These are phyloP conservation scores for Colossoma macropomum DNA, from an alignment of 2,113 vertebrate species.

Conservation along the genomic window DNA sequence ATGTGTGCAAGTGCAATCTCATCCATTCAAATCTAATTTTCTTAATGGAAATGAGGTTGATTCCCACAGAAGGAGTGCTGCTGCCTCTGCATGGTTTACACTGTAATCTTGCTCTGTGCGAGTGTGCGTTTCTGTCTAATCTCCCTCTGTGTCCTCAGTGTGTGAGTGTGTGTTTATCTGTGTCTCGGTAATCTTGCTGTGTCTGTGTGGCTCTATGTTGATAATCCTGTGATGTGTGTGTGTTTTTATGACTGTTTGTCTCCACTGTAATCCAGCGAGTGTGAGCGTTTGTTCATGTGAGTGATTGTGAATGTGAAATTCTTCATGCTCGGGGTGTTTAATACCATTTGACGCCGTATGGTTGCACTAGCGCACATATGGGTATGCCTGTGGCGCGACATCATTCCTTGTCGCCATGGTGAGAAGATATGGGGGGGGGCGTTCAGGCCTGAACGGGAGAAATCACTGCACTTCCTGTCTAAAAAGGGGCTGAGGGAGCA, in stretches of 20 bases:
- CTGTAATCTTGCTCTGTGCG: constrained; percentile 34
- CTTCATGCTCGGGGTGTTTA: not conserved
- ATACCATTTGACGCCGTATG: constrained; percentile 35
- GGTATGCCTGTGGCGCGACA: constrained; percentile 28
- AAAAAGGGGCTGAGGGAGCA: not conserved
- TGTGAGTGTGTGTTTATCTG: constrained; percentile 1
- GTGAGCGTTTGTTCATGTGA: constrained; percentile 45
- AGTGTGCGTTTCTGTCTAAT: constrained; percentile 49
- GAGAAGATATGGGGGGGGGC: constrained; percentile 19
- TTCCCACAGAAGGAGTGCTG: constrained; percentile 7
- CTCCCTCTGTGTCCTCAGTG: constrained; percentile 45
- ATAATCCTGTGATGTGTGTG: constrained; percentile 57
- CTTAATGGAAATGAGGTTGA: not conserved
- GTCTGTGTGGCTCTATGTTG: constrained; percentile 50
- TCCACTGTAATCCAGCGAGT: constrained; percentile 51
- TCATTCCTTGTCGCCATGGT: constrained; percentile 41
- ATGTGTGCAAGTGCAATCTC: not conserved
- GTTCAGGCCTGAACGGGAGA: not conserved
- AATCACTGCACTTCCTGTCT: not conserved
- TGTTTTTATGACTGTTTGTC: constrained; percentile 25
- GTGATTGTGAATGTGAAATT: constrained; percentile 27
- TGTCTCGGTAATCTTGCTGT: constrained; percentile 56
- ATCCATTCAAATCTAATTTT: not conserved
- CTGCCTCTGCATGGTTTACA: not conserved
- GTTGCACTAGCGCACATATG: not conserved